Evolutionary conservation across 2,888 invertebrate genomes (phyloP), one percentile per base, ranked within the genome.

Genomic region (Drepana falcataria): DNA sequence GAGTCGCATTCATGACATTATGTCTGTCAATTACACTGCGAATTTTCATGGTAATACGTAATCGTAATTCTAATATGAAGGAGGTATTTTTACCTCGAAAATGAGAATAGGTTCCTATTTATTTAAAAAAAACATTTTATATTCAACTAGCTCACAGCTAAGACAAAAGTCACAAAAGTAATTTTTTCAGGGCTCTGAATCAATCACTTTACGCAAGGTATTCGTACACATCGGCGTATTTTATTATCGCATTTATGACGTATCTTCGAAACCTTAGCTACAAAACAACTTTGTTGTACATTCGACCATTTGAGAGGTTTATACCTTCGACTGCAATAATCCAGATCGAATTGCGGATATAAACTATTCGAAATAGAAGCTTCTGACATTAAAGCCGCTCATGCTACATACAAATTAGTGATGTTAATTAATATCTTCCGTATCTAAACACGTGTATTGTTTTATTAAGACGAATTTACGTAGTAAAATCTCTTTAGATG

Each of bases 201-300:
- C 49, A 40, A 40, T 40, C n/a, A 33, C 41, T 33, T n/a, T 40
- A 51, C 40, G 40, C 3, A 37, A 33, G 40, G 33, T 40, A 65
- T 61, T 66, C 68, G 68, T 64, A 53, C 59, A 56, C 55, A 58
- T 66, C 62, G 59, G 60, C 54, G 56, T 53, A 63, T 73, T 77
- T 71, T 74, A 71, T 66, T 66, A 71, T 69, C 68, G 66, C 62
- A 66, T 69, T 77, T 69, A 64, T 68, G 69, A 71, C 70, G 40
- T 51, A 7, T 4, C 34, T 33, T 40, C 70, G 61, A 66, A 70
- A 68, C 65, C 63, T 62, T 55, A 63, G 62, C 61, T 61, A 65
- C 62, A 67, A 61, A 68, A 61, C 65, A 74, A 77, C 77, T 75
- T 74, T 78, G 77, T 82, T 76, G 75, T 63, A 61, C 59, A 66